Percentiles rank a stretch among this genome's conserved stretches.
These are phyloP conservation scores for Columba janthina DNA, from an alignment of 2,113 vertebrate genomes.

Conservation along the genomic window DNA sequence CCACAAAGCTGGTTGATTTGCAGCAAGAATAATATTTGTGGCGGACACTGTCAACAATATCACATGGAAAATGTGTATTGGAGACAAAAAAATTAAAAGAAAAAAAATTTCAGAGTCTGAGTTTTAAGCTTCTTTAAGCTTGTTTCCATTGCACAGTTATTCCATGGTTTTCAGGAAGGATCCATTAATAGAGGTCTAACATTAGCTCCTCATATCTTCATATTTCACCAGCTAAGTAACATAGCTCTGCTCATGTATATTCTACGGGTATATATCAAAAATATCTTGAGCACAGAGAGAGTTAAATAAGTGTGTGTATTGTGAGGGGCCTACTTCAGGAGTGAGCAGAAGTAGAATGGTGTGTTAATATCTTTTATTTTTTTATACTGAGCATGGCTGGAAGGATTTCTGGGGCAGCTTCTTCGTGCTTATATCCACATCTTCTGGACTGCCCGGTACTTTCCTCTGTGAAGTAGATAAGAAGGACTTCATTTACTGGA, in stretches of 20 bases:
- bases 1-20: background rate
- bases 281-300: background rate
- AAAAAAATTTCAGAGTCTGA: background rate
- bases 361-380: background rate
- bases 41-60: background rate
- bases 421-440: background rate
- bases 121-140: background rate
- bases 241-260: background rate
- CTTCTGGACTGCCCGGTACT: background rate
- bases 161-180: background rate
- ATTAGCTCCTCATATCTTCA: background rate
- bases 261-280: background rate
- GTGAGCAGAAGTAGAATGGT: background rate
- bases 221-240: background rate
- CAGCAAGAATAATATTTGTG: background rate
- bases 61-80: background rate
- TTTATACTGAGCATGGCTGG: background rate
- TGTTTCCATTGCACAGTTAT: background rate
- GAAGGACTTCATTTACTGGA: background rate
- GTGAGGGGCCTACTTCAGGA: background rate
- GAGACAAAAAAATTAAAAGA: background rate
- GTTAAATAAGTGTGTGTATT: background rate
- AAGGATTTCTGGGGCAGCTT: background rate
- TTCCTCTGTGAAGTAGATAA: background rate
- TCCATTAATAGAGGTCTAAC: background rate